phyloP scores from a whole-genome alignment of 1,140 invertebrate genomes.

The Manduca sexta region DNA sequence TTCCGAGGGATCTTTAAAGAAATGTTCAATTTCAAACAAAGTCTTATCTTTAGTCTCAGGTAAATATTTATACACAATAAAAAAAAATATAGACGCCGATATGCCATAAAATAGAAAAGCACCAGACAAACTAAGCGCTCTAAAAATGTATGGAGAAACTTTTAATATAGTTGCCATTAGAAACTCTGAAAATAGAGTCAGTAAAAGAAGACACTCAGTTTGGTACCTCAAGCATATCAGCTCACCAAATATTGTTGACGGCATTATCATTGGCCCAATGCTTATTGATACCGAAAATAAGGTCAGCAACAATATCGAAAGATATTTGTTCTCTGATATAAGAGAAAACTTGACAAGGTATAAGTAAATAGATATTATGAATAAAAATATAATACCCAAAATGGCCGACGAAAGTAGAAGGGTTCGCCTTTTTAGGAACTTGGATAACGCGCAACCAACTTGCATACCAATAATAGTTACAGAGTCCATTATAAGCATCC shows the following conservation, averaged over 20 bases:
- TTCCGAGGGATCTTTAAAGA: slow-evolving; percentile 11
- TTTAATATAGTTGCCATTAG: slow-evolving; percentile 19
- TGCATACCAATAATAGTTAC: slow-evolving; percentile 26
- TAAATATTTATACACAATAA: slow-evolving; percentile 23
- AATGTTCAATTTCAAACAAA: slow-evolving; percentile 21
- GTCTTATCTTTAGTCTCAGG: slow-evolving; percentile 36
- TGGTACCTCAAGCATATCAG: slow-evolving; percentile 24
- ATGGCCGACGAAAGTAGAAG: slow-evolving; percentile 14
- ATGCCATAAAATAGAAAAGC: slow-evolving; percentile 26
- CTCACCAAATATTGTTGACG: slow-evolving; percentile 26
- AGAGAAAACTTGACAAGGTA: slow-evolving; percentile 15
- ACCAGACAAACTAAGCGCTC: slow-evolving; percentile 17
- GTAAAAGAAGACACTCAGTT: slow-evolving; percentile 13
- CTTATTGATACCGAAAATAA: slow-evolving; percentile 19
- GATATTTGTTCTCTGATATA: slow-evolving; percentile 9
- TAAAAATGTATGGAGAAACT: slow-evolving; percentile 22
- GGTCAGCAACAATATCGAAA: slow-evolving; percentile 17
- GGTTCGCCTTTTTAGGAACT: slow-evolving; percentile 18
- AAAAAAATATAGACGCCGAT: slow-evolving; percentile 15
- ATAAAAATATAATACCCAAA: slow-evolving; percentile 18
- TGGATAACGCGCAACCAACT: slow-evolving; percentile 18
- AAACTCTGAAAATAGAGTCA: slow-evolving; percentile 18
- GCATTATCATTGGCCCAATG: slow-evolving; percentile 23
- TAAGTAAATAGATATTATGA: slow-evolving; percentile 19
- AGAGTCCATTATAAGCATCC: slow-evolving; percentile 23